Evolutionary conservation across 2,113 vertebrate genomes (phyloP).

Genomic region (Atlantisia rogersi): DNA sequence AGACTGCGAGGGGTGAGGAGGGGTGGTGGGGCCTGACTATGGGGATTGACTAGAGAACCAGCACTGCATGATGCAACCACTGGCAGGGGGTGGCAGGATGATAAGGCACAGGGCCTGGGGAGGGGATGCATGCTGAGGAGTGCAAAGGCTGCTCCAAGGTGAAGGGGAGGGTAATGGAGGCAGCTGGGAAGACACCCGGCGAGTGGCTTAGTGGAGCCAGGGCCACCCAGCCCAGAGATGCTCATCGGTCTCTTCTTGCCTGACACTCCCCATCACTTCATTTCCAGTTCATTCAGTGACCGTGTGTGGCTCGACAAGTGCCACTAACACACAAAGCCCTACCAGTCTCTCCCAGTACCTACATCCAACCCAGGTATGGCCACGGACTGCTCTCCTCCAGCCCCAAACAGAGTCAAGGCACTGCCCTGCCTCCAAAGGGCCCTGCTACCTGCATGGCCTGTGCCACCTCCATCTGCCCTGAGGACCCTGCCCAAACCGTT

Average conservation of each 20-base stretch:
- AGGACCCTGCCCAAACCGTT: neutral
- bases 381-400: neutral
- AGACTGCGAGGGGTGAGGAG: neutral
- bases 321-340: neutral
- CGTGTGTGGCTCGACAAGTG: neutral
- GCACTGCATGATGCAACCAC: neutral
- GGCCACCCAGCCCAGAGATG: neutral
- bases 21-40: neutral
- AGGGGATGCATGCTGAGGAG: rapidly evolving
- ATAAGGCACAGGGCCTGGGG: neutral
- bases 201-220: neutral
- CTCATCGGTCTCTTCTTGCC: neutral
- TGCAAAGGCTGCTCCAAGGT: neutral
- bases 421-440: neutral
- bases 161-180: neutral
- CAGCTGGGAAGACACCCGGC: neutral
- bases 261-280: neutral
- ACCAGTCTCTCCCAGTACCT: neutral
- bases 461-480: rapidly evolving
- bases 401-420: neutral
- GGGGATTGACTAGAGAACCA: neutral
- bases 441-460: neutral
- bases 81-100: neutral
- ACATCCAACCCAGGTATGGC: neutral
- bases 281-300: neutral